A percentile compares a stretch with the other conserved stretches of the same genome.
These are phyloP conservation scores for Connochaetes taurinus DNA, from an alignment of 2,113 vertebrate genomes.

Conservation along the genomic window DNA sequence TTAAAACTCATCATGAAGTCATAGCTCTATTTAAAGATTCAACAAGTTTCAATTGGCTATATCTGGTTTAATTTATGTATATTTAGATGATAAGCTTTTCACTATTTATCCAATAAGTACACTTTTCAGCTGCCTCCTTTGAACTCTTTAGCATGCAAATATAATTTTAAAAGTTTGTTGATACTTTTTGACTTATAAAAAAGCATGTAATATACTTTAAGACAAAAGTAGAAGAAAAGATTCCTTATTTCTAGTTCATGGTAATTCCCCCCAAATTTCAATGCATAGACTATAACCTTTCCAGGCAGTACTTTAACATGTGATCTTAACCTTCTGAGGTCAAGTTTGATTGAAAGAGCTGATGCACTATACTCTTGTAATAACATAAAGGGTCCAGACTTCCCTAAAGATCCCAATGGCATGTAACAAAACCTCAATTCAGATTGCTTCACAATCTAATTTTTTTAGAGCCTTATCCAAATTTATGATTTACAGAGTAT, in stretches of 20 bases:
- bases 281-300: background rate
- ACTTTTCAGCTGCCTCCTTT: background rate
- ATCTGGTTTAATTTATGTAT: background rate
- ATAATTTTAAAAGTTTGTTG: background rate
- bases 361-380: background rate
- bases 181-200: background rate
- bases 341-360: background rate
- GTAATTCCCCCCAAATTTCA: background rate
- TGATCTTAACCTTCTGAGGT: background rate
- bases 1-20: background rate
- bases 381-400: background rate
- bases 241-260: background rate
- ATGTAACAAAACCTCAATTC: background rate
- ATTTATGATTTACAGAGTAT: background rate
- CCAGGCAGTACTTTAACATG: background rate
- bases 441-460: background rate
- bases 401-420: background rate
- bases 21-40: background rate
- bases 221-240: background rate
- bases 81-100: background rate
- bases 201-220: background rate
- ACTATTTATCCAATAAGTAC: background rate
- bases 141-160: background rate
- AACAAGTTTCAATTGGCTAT: background rate
- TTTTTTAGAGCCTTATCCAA: background rate